These are phyloP conservation scores for Polymixis flavicincta DNA, from an alignment of 2,888 invertebrate genomes.

Conservation along the genomic window DNA sequence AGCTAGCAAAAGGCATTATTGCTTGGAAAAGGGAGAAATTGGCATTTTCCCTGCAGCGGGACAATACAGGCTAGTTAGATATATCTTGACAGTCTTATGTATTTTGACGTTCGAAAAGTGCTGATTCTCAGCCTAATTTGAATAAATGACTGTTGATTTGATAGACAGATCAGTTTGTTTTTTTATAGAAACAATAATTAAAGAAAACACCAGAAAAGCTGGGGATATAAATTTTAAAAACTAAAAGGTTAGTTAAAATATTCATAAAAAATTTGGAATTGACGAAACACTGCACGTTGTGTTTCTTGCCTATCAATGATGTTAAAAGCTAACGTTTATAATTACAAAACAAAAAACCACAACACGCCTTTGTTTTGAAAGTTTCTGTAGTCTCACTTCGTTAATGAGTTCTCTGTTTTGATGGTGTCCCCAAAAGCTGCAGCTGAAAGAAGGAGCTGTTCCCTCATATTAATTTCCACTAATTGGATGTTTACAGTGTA, in stretches of 20 bases:
- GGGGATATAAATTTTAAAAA: too few relatives aligned
- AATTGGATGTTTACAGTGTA: slow-evolving; percentile 64
- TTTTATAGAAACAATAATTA: too few relatives aligned
- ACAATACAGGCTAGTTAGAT: too few relatives aligned
- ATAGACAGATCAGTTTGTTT: too few relatives aligned
- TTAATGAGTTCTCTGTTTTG: slow-evolving; percentile 70
- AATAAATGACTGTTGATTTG: too few relatives aligned
- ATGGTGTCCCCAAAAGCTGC: slow-evolving; percentile 53
- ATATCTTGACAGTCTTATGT: too few relatives aligned
- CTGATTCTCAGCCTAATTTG: too few relatives aligned
- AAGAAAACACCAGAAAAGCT: too few relatives aligned
- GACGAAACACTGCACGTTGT: not conserved
- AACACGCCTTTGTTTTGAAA: slow-evolving; percentile 41
- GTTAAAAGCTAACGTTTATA: not conserved
- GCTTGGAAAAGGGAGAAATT: too few relatives aligned
- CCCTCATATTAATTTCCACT: slow-evolving; percentile 66
- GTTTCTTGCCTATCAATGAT: not conserved
- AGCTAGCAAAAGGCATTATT: too few relatives aligned
- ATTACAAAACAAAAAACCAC: slow-evolving; percentile 21
- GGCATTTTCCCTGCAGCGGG: too few relatives aligned
- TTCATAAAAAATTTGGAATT: not conserved
- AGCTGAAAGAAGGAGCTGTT: slow-evolving; percentile 53
- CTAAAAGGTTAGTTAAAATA: not conserved
- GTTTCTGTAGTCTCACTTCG: slow-evolving; percentile 51
- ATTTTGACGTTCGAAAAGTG: too few relatives aligned